Evolutionary conservation across 1,140 invertebrate species (phyloP), one percentile per base, ranked within the genome.

Genomic region (Danaus plexippus): DNA sequence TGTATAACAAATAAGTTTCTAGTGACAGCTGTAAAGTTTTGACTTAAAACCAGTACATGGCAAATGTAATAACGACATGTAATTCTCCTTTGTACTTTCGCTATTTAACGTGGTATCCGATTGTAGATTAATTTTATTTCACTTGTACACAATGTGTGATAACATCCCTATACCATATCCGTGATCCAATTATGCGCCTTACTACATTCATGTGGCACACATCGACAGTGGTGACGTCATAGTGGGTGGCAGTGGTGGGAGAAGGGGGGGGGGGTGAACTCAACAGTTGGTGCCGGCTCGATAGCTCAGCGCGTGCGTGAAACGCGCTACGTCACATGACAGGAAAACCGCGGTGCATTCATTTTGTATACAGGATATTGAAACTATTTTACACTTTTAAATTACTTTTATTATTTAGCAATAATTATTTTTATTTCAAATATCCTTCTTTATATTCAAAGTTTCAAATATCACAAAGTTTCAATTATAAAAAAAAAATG

Each of bases 271-370:
- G 69, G 15, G 15, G 15, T 15, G 3, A 15, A 77, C 73, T 80
- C 81, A 85, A 85, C 81, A 85, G 81, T 85, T 85, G 78, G 81
- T 77, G 75, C 51, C 68, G 62, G 77, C 78, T 83, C 80, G 73
- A 85, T 81, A 80, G 61, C 63, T 63, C 62, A 71, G 79, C 77
- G 79, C 79, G 73, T 85, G 77, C 81, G 81, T 81, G 79, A 66
- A 42, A 43, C 59, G 59, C n/a, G 40, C 58, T 50, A 65, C 73
- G 72, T 71, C 80, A 77, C 77, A 74, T 76, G 72, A 67, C 60
- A 64, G 58, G 56, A 56, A 58, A 61, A 59, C 58, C 56, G 53
- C 63, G 52, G 56, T 66, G 64, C 64, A 55, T 61, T 45, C 41
- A 18, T 18, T 10, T 32, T 44, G 12, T 15, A 32, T 18, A 7